Base-by-base conservation (phyloP, 2,888 invertebrate species). In the Oligia latruncula region DNA sequence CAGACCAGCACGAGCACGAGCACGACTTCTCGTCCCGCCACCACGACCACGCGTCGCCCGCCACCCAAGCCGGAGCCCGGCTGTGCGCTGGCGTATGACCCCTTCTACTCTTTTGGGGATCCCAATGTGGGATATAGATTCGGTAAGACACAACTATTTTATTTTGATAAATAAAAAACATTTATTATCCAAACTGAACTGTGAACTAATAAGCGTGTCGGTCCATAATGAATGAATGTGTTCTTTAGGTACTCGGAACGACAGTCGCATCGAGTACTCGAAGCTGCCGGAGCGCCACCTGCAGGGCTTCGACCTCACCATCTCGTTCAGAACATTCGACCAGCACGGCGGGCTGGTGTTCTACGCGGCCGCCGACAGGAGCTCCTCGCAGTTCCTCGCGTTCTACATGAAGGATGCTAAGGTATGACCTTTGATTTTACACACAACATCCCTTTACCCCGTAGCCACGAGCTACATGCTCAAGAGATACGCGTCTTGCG, bases 291-390 rank as follows among this genome's bases (percentile, higher is more conserved):
- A 97, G 2, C 97, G 98, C 77, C 97, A 98, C 90, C 97, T 97
- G 72, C 97, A 97, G 81, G 97, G 97, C 62, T 98, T 98, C 93
- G 98, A 98, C 83, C 97, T 99, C 86, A 97, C 98, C 23, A 96
- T 99, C 17, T 97, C 98, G 13, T 98, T 99, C 94, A 98, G 98
- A 86, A 98, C 99, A 0, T 97, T 97, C 79, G 97, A 97, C 81
- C 95, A 96, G n/a, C 97, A 97, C 17, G 98, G 98, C 77, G 99
- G 99, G 1, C 96, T 99, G 11, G 97, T 99, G 29, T 98, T 99
- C 96, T 99, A 99, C 94, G 98, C 98, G 1, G 85, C 88, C 0
- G 92, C 95, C 0, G 98, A 98, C 78, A 95, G 95, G 20, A 95
- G 97, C 3, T 97, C 98, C 40, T 93, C 94, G 0, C 98, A 98